phyloP scores from a whole-genome alignment of 2,113 vertebrate species.

The Otolemur garnettii region DNA sequence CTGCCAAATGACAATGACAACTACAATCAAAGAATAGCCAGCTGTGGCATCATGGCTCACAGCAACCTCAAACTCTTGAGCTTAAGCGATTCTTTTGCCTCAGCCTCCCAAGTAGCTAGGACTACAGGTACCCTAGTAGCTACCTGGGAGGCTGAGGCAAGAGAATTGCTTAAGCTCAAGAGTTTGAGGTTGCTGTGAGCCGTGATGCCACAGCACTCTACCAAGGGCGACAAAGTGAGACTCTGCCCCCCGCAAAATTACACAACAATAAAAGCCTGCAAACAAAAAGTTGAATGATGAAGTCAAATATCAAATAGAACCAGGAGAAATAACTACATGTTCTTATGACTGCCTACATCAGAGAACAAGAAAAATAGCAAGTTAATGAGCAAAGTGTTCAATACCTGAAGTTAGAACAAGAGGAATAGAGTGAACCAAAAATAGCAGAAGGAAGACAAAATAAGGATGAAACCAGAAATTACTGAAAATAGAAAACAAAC shows the following conservation, averaged over 20 bases:
- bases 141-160: no score
- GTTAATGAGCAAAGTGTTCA: not conserved
- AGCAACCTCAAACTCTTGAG: no score
- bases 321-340: not conserved
- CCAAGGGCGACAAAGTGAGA: no score
- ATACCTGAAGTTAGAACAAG: conserved; percentile 20
- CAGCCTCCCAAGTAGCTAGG: no score
- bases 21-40: no score
- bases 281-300: not conserved
- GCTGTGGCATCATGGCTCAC: no score
- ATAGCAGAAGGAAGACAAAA: not conserved
- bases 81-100: no score
- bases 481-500: conserved; percentile 53
- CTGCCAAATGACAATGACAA: no score
- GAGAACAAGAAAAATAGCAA: not conserved
- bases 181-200: no score
- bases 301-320: not conserved
- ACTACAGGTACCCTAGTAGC: no score
- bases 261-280: not conserved
- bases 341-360: not conserved
- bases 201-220: no score
- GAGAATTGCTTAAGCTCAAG: no score
- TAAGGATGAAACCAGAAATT: conserved; percentile 42
- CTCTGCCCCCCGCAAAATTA: not conserved
- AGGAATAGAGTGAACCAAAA: not conserved